phyloP scores from a whole-genome alignment of 2,797 vertebrate genomes.

The Epinephelus malabaricus region DNA sequence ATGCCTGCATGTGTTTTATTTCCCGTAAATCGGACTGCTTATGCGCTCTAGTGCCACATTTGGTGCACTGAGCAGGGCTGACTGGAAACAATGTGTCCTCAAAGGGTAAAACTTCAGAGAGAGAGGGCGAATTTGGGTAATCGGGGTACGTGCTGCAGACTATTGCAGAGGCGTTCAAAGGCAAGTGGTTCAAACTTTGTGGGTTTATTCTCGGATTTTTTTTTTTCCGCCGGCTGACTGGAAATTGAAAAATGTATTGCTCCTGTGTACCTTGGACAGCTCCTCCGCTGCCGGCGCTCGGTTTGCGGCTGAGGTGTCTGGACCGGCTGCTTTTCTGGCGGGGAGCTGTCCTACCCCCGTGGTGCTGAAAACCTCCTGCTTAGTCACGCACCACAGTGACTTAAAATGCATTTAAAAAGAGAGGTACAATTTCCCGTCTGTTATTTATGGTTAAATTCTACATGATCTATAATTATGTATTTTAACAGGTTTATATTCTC shows the following conservation, averaged over 20 bases:
- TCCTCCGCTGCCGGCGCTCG: constrained; percentile 55
- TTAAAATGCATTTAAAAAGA: constrained; percentile 27
- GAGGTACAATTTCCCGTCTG: background rate
- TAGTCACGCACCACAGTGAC: constrained; percentile 35
- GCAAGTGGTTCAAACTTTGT: constrained; percentile 47
- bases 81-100: constrained; percentile 32
- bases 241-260: background rate
- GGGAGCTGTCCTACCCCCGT: constrained; percentile 74
- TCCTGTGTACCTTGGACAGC: constrained; percentile 66
- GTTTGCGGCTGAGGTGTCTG: constrained; percentile 46
- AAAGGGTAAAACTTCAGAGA: constrained; percentile 69
- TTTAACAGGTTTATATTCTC: background rate
- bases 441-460: background rate
- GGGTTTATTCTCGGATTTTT: background rate
- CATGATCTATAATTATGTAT: background rate
- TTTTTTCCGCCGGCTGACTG: background rate
- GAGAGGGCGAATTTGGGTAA: constrained; percentile 3
- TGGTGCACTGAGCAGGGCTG: constrained; percentile 31
- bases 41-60: constrained; percentile 37
- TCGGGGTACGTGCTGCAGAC: constrained; percentile 14
- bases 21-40: background rate
- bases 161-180: background rate
- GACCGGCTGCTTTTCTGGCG: constrained; percentile 49
- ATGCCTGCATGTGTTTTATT: background rate
- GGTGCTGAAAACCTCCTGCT: constrained; percentile 79